Evolutionary conservation across 2,888 invertebrate species (phyloP).

Genomic region (Koerneria pararmatus): DNA sequence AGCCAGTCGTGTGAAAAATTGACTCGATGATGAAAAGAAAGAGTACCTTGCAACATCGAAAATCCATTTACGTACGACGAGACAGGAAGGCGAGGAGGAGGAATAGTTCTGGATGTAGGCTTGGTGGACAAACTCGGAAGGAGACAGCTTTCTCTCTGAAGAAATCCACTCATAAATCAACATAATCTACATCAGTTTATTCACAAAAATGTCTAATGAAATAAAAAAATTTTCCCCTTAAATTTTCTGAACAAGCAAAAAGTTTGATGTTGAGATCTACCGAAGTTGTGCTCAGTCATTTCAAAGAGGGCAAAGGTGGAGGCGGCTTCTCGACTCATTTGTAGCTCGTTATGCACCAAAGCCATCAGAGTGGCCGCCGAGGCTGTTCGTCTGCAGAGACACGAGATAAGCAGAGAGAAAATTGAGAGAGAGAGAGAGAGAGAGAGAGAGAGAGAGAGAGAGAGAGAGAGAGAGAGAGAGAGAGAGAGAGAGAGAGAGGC

Average conservation of each 20-base stretch:
- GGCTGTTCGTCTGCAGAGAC: slow-evolving; percentile 70
- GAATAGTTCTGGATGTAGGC: slow-evolving; percentile 98
- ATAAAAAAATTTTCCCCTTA: background rate
- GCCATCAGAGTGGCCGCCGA: slow-evolving; percentile 35
- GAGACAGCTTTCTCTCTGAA: slow-evolving; percentile 86
- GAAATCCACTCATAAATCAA: background rate
- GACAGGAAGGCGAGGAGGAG: slow-evolving; percentile 90
- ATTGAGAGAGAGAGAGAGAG: slow-evolving; percentile 59
- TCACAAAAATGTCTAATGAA: background rate
- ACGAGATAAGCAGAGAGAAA: slow-evolving; percentile 48
- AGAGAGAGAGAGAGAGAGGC: slow-evolving; percentile 3
- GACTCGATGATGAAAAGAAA: too few relatives aligned
- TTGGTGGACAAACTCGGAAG: slow-evolving; percentile 91
- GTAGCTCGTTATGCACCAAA: slow-evolving; percentile 31
- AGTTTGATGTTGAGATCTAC: slow-evolving; percentile 65
- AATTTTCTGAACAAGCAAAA: background rate
- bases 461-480: slow-evolving; percentile 15
- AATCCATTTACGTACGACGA: slow-evolving; percentile 70
- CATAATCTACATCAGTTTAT: background rate
- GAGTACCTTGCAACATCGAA: slow-evolving; percentile 56
- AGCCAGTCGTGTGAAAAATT: too few relatives aligned
- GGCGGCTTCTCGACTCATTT: slow-evolving; percentile 74
- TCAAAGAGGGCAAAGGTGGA: slow-evolving; percentile 93
- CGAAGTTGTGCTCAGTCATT: slow-evolving; percentile 93
- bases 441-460: slow-evolving; percentile 29